Percentiles rank a stretch among this genome's conserved stretches.
These are phyloP conservation scores for Epistrophe grossulariae DNA, from an alignment of 2,888 invertebrate species.

Conservation along the genomic window DNA sequence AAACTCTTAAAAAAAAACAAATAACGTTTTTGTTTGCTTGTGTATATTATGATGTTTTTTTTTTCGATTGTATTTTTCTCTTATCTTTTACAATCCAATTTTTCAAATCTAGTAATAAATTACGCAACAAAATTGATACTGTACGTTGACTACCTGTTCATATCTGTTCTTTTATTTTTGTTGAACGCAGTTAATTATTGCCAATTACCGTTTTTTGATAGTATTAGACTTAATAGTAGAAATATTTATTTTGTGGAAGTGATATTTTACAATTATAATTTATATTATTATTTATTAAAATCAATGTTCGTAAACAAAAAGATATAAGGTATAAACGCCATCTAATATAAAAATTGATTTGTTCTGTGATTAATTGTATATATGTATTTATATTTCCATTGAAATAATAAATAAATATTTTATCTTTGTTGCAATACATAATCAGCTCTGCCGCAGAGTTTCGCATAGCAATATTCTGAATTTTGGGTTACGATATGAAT, in stretches of 20 bases:
- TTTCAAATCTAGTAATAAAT: neutral
- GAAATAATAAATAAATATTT: neutral
- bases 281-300: neutral
- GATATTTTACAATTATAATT: neutral
- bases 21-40: neutral
- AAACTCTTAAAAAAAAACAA: neutral
- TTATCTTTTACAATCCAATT: neutral
- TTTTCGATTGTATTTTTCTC: neutral
- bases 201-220: neutral
- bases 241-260: neutral
- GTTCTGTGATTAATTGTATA: neutral
- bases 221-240: neutral
- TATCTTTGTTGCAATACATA: neutral
- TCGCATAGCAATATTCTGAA: neutral
- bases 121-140: slow-evolving; percentile 2
- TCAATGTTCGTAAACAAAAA: neutral
- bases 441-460: neutral
- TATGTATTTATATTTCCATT: neutral
- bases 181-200: neutral
- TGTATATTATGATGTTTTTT: neutral
- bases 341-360: neutral
- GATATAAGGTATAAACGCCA: neutral
- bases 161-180: slow-evolving; percentile 7
- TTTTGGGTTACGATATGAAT: neutral
- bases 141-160: neutral